Percentiles rank a stretch among this genome's conserved stretches.
These are phyloP conservation scores for Thalassaphorura encarpata DNA, from an alignment of 1,140 invertebrate species.

Conservation along the genomic window DNA sequence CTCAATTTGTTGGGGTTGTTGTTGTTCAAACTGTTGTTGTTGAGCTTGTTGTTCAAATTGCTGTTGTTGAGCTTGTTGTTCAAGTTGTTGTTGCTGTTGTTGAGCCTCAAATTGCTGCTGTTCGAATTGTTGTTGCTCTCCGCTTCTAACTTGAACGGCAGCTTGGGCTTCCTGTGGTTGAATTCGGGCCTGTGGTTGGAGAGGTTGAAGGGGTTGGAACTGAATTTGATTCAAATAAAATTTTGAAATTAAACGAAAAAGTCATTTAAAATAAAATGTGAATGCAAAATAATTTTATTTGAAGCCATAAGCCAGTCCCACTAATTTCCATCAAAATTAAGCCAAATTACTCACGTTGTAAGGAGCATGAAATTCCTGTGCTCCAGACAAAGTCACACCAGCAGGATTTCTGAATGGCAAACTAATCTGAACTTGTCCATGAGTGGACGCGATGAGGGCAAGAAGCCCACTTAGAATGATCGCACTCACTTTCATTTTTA, in stretches of 20 bases:
- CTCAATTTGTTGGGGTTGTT: background rate
- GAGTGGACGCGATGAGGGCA: background rate
- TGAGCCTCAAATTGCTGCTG: background rate
- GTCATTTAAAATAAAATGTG: background rate
- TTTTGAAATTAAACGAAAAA: background rate
- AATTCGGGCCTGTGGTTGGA: background rate
- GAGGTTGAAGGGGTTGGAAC: background rate
- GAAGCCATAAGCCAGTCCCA: too few species aligned
- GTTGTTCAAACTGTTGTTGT: slow-evolving; percentile 1
- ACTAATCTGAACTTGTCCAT: background rate
- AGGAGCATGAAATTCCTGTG: slow-evolving; percentile 10
- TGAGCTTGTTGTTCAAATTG: background rate
- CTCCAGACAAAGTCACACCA: slow-evolving; percentile 26
- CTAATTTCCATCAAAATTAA: too few species aligned
- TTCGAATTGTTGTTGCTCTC: background rate
- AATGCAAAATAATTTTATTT: background rate
- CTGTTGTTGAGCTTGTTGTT: background rate
- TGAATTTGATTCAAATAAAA: background rate
- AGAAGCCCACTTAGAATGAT: too few species aligned
- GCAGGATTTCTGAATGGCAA: slow-evolving; percentile 25
- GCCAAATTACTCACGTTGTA: slow-evolving; percentile 20
- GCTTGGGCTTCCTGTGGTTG: background rate
- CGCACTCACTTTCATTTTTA: too few species aligned
- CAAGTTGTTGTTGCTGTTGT: background rate
- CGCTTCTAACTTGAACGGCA: background rate